Base-by-base conservation (phyloP, 2,888 invertebrate species). In the Sarcophaga rosellei region DNA sequence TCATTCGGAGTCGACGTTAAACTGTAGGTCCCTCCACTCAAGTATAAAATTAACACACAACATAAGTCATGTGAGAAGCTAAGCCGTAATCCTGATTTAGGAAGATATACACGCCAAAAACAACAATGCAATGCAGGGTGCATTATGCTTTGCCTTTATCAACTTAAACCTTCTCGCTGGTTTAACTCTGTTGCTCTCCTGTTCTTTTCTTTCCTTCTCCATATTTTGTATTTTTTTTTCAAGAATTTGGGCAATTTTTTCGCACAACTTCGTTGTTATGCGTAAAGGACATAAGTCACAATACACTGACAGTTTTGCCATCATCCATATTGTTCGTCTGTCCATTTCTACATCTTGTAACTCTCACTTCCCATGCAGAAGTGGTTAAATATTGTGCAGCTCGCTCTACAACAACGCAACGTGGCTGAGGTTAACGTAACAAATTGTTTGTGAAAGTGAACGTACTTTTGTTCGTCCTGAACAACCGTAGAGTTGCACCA, bases 331-430 rank as follows among this genome's bases (percentile, higher is more conserved):
- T 35, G 10, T 35, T 4, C 23, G 59, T 47, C n/a, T 21, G 5
- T 69, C 11, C 6, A n/a, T 69, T n/a, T 70, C n/a, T 17, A 44
- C 21, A 53, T 78, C 72, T 66, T 57, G 63, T 53, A 59, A 47
- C 53, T 57, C 20, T 6, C 45, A 63, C 59, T 79, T 79, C 15
- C 20, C 57, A 78, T 45, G 23, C 78, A 74, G n/a, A 57, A 74
- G 78, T 59, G 74, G 69, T 84, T 84, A 63, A 74, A 78, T 78
- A 68, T 69, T 84, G 21, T 84, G 21, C 53, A 35, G 62, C 53
- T 63, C 62, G 21, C 35, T 63, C 53, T 53, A 12, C 53, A 15
- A 11, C 8, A n/a, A n/a, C 35, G 20, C 10, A 69, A 72, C 17
- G 47, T 69, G 53, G 47, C 59, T 35, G 20, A 21, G 25, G 25